Percentiles rank a stretch among this genome's conserved stretches.
phyloP scores from a whole-genome alignment of 2,888 invertebrate species.

The Cacoxenus indagator region DNA sequence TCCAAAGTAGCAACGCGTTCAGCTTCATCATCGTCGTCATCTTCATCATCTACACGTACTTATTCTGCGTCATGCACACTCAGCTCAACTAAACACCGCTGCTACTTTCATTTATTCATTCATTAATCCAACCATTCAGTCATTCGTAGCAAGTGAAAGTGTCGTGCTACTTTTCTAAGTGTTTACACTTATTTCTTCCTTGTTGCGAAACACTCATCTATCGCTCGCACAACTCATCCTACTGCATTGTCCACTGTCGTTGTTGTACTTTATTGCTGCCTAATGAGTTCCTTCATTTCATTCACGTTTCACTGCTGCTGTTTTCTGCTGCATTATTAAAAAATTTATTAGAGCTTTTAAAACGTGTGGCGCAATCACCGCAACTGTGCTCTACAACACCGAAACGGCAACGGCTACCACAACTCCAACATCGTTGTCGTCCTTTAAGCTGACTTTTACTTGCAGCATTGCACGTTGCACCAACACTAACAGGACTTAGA shows the following conservation, averaged over 20 bases:
- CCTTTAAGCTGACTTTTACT: too few relatives aligned
- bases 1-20: constrained; percentile 2
- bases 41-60: neutral
- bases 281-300: constrained; percentile 17
- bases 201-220: too few relatives aligned
- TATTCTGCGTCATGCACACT: neutral
- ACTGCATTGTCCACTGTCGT: neutral
- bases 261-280: constrained; percentile 1
- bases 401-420: neutral
- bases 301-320: constrained; percentile 32
- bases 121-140: neutral
- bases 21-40: neutral
- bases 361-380: neutral
- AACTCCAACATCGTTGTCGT: neutral
- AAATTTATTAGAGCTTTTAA: constrained; percentile 32
- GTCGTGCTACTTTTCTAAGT: neutral
- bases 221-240: neutral
- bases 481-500: neutral
- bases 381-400: neutral
- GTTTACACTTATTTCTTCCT: neutral
- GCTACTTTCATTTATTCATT: neutral
- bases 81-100: neutral
- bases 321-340: constrained; percentile 40
- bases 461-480: too few relatives aligned
- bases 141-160: neutral